These are phyloP conservation scores for Crotalus horridus DNA, from an alignment of 2,113 vertebrate species.

Conservation along the genomic window DNA sequence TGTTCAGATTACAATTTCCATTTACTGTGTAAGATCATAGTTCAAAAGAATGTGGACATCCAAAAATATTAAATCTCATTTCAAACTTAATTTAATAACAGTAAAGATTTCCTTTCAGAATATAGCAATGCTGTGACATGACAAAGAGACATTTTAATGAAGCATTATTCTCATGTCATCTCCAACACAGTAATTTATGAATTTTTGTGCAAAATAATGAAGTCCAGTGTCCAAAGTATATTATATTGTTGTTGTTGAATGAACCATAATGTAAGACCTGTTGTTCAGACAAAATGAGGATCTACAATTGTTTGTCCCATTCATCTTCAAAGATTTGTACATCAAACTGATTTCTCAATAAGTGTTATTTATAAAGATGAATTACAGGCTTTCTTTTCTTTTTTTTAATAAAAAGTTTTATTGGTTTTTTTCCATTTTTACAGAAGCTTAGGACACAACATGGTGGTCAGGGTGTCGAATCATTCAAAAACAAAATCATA, in stretches of 20 bases:
- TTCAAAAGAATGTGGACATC: neutral
- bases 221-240: neutral
- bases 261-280: neutral
- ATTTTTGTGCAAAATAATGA: neutral
- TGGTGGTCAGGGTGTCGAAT: too few species aligned
- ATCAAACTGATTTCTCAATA: neutral
- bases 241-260: neutral
- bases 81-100: neutral
- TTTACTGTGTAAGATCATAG: neutral
- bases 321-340: neutral
- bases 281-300: neutral
- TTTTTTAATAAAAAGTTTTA: too few species aligned
- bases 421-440: too few species aligned
- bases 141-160: neutral
- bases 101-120: neutral
- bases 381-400: neutral
- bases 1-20: neutral
- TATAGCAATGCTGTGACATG: neutral
- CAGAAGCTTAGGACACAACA: too few species aligned
- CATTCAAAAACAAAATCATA: too few species aligned
- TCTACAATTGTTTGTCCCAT: neutral
- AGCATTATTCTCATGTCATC: neutral
- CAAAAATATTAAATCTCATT: neutral
- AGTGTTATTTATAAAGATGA: neutral
- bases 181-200: neutral